phyloP scores from a whole-genome alignment of 2,888 invertebrate species.

The Platycheirus albimanus region DNA sequence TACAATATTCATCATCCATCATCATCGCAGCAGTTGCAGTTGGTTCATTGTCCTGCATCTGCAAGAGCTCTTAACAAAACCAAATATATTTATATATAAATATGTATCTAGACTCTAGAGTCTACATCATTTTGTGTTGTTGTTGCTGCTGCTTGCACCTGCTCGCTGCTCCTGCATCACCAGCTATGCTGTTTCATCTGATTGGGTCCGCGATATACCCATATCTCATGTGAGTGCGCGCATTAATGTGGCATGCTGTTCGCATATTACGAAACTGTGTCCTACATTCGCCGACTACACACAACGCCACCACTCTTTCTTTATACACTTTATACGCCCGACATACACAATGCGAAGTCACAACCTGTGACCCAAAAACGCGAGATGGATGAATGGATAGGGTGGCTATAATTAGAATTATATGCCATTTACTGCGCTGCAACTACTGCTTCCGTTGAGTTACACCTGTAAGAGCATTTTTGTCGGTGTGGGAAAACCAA shows the following conservation, averaged over 20 bases:
- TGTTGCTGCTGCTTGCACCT: slow-evolving; percentile 50
- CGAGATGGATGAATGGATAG: slow-evolving; percentile 68
- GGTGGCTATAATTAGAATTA: slow-evolving; percentile 61
- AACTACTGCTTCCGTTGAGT: slow-evolving; percentile 52
- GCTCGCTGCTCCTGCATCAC: slow-evolving; percentile 44
- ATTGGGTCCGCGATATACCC: slow-evolving; percentile 58
- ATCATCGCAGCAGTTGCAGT: no score
- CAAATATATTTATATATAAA: background rate
- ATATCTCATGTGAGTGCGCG: slow-evolving; percentile 67
- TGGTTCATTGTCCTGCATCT: slow-evolving; percentile 74
- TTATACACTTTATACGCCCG: slow-evolving; percentile 9
- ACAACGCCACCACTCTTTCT: slow-evolving; percentile 15
- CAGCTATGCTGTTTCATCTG: slow-evolving; percentile 43
- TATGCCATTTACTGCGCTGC: slow-evolving; percentile 22
- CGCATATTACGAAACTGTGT: slow-evolving; percentile 68
- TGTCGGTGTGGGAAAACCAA: slow-evolving; percentile 52
- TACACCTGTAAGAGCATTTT: slow-evolving; percentile 63
- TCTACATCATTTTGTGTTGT: background rate
- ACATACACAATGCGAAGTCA: slow-evolving; percentile 37
- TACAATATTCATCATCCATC: slow-evolving; percentile 71
- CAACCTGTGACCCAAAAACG: slow-evolving; percentile 73
- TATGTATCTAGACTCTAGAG: no score
- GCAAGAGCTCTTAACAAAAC: slow-evolving; percentile 37
- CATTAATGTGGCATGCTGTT: slow-evolving; percentile 62
- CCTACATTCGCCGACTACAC: slow-evolving; percentile 61